Percentiles rank a stretch among this genome's conserved stretches.
Conservation (phyloP, 2,113 vertebrate genomes). For the Burhinus oedicnemus region DNA sequence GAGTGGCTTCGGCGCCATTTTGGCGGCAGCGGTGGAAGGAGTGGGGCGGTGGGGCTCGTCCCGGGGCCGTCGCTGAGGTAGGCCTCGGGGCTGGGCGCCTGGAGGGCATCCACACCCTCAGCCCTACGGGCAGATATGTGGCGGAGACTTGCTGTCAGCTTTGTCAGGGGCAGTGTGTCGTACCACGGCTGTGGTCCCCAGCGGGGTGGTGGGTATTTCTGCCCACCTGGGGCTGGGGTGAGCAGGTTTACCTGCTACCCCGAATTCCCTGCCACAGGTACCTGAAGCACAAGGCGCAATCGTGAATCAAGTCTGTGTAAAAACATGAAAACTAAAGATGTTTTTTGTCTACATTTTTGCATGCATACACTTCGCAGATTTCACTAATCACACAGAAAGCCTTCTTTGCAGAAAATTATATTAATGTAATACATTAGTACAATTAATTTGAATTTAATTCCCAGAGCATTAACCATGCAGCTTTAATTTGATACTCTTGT, state of each 20-base stretch:
- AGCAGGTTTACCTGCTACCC: too few relatives aligned
- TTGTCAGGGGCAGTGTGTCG: accelerated
- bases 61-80: accelerated
- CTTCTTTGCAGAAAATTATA: neutral
- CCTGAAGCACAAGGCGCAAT: accelerated
- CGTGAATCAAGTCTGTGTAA: accelerated
- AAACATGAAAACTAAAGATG: neutral
- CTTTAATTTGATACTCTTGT: neutral
- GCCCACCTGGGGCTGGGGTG: too few relatives aligned
- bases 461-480: neutral
- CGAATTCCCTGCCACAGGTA: accelerated
- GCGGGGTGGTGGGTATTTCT: accelerated
- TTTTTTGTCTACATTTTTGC: accelerated
- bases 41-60: accelerated
- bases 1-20: accelerated
- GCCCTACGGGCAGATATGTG: accelerated
- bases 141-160: too few relatives aligned
- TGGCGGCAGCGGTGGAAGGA: accelerated
- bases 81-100: accelerated
- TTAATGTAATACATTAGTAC: neutral
- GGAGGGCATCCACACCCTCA: accelerated
- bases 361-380: neutral
- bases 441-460: neutral
- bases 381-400: neutral
- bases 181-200: neutral